Percentiles rank a stretch among this genome's conserved stretches.
Evolutionary conservation across 2,113 vertebrate species (phyloP).

Genomic region (Pica pica): DNA sequence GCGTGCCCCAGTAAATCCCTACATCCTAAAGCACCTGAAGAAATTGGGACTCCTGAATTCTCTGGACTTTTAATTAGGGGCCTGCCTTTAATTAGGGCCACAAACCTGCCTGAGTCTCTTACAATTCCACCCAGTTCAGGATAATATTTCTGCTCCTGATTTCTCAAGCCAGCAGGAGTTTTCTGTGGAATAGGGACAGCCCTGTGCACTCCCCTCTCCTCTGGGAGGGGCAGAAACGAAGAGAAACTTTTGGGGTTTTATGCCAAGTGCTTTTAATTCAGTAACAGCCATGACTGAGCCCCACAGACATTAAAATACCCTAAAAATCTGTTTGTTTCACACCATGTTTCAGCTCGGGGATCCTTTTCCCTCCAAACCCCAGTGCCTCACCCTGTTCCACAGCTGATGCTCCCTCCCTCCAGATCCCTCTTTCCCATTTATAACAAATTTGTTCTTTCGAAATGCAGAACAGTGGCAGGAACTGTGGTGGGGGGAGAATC

Average conservation of each 20-base stretch:
- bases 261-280: not conserved
- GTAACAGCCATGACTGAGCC: not conserved
- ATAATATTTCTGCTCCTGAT: not conserved
- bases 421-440: not conserved
- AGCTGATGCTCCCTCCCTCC: not conserved
- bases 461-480: not conserved
- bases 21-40: not conserved
- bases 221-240: not conserved
- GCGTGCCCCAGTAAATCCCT: not conserved
- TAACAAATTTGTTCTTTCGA: not conserved
- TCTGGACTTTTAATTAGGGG: not conserved
- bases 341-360: not conserved
- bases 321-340: not conserved
- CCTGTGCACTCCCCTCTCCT: not conserved
- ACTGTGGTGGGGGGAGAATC: not conserved
- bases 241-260: not conserved
- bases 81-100: not conserved
- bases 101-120: not conserved
- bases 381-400: not conserved
- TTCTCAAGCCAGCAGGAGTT: not conserved
- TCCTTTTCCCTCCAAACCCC: not conserved
- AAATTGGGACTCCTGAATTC: not conserved
- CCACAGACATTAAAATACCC: not conserved
- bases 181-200: not conserved
- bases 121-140: not conserved